These are phyloP conservation scores for Pseudomugil gertrudae DNA, from an alignment of 2,797 vertebrate genomes.

Conservation along the genomic window DNA sequence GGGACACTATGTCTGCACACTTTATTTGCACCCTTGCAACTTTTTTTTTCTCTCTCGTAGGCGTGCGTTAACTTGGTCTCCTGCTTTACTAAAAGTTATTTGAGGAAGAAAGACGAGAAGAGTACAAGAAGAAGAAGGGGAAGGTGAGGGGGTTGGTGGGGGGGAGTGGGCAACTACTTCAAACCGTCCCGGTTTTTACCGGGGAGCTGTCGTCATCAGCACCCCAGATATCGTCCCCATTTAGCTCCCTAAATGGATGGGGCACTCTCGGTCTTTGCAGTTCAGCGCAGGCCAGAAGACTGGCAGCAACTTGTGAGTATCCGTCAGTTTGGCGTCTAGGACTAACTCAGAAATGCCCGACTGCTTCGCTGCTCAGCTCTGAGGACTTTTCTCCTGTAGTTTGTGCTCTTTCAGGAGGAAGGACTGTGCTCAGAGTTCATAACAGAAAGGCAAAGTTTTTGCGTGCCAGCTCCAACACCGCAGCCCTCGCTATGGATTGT, in stretches of 20 bases:
- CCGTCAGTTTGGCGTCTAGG: conserved; percentile 67
- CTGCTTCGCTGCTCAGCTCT: conserved; percentile 64
- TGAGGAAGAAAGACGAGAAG: conserved; percentile 31
- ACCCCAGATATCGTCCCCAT: conserved; percentile 62
- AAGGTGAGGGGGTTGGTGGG: neutral
- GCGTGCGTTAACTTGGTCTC: conserved; percentile 62
- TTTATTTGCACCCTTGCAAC: conserved; percentile 56
- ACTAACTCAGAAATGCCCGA: conserved; percentile 70
- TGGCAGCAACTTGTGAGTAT: conserved; percentile 75
- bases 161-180: conserved; percentile 55
- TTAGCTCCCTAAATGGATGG: conserved; percentile 79
- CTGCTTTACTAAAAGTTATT: conserved; percentile 38
- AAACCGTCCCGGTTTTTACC: conserved; percentile 68
- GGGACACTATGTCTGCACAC: conserved; percentile 67
- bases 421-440: conserved; percentile 58
- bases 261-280: conserved; percentile 77
- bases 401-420: conserved; percentile 47
- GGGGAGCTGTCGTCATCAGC: conserved; percentile 80
- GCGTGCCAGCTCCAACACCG: conserved; percentile 64
- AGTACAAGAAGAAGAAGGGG: conserved; percentile 8
- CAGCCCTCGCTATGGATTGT: conserved; percentile 80
- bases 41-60: conserved; percentile 37
- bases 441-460: conserved; percentile 64
- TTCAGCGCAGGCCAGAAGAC: conserved; percentile 79
- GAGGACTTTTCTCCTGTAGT: conserved; percentile 66